Evolutionary conservation across 2,797 vertebrate species (phyloP).

Genomic region (Muscicapa comitata): DNA sequence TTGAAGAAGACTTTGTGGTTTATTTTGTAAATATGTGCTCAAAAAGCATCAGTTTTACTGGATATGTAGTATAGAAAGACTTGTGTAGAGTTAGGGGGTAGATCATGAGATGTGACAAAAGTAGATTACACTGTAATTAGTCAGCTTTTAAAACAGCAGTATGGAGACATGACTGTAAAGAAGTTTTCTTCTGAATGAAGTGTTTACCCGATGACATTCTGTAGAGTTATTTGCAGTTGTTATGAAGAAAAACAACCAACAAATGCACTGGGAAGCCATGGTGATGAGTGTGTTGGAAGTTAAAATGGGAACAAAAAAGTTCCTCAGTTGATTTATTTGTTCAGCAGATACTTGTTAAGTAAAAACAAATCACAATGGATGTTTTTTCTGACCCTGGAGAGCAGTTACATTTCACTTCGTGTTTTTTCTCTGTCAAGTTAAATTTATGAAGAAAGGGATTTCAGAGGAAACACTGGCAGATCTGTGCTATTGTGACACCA

Average conservation of each 20-base stretch:
- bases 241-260: neutral
- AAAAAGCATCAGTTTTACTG: neutral
- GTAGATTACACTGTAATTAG: neutral
- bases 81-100: neutral
- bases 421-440: neutral
- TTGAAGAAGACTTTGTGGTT: neutral
- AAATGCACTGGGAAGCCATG: neutral
- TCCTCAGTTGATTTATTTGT: conserved; percentile 24
- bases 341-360: neutral
- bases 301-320: conserved; percentile 35
- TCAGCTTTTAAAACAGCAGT: neutral
- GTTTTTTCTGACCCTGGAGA: neutral
- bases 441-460: neutral
- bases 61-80: neutral
- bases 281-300: neutral
- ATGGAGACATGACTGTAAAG: neutral
- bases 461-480: conserved; percentile 6
- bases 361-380: neutral
- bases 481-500: conserved; percentile 27
- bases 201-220: neutral
- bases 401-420: neutral
- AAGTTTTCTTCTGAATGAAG: neutral
- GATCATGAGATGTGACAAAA: neutral
- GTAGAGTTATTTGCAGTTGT: neutral
- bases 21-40: neutral